Conservation (phyloP, 2,888 invertebrate genomes). For the Drosophila nr. perissopoda region DNA sequence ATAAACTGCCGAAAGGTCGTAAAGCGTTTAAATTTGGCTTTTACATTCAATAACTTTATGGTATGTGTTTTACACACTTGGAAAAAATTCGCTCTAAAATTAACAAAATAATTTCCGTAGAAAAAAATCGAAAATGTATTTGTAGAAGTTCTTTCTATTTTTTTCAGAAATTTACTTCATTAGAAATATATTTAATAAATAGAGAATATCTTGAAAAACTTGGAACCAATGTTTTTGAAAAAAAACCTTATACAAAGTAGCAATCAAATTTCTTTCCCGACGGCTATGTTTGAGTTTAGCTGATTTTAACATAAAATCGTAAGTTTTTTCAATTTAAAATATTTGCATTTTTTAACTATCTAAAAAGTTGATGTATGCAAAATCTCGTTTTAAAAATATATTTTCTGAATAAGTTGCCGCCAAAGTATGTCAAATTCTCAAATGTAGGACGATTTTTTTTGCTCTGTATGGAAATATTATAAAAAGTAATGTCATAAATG, state of each 20-base stretch:
- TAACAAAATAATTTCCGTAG: not conserved
- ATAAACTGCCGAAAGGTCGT: slow-evolving; percentile 26
- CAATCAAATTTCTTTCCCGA: too few species aligned
- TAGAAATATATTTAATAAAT: too few species aligned
- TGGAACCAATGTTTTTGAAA: too few species aligned
- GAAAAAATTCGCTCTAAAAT: not conserved
- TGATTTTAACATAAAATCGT: not conserved
- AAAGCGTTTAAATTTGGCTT: slow-evolving; percentile 18
- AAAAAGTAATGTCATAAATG: not conserved
- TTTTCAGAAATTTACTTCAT: too few species aligned
- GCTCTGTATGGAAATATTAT: not conserved
- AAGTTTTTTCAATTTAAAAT: too few species aligned
- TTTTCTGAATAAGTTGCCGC: not conserved
- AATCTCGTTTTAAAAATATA: not conserved
- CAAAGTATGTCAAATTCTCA: not conserved
- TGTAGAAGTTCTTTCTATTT: too few species aligned
- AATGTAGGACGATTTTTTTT: not conserved
- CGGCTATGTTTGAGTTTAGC: too few species aligned
- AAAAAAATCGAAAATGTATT: not conserved
- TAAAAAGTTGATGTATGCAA: too few species aligned
- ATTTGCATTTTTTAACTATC: not conserved
- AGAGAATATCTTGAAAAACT: too few species aligned
- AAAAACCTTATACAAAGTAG: too few species aligned
- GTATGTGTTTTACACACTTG: not conserved
- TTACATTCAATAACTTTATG: slow-evolving; percentile 7